Evolutionary conservation across 2,113 vertebrate genomes (phyloP).

Genomic region (Hydrochoerus hydrochaeris): DNA sequence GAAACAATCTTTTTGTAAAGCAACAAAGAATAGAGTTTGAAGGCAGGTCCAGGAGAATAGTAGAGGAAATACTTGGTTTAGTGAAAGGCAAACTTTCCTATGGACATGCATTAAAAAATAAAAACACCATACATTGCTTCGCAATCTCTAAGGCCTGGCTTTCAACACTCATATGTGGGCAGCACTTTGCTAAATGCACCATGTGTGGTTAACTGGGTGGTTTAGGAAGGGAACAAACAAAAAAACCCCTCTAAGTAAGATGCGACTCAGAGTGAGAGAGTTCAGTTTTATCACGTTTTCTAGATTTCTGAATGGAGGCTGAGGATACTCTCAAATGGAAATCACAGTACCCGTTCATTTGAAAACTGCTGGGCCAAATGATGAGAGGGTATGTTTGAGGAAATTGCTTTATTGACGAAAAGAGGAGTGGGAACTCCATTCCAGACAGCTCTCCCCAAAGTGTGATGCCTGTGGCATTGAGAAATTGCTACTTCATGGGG

Average conservation of each 20-base stretch:
- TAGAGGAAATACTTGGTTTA: conserved; percentile 67
- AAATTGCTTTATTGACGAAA: neutral
- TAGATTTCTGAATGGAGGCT: neutral
- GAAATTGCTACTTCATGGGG: neutral
- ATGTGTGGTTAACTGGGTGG: conserved; percentile 25
- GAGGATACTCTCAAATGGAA: neutral
- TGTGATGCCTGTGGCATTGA: neutral
- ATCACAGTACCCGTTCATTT: neutral
- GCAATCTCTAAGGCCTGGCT: conserved; percentile 54
- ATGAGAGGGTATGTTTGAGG: neutral
- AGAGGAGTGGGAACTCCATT: neutral
- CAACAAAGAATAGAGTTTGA: conserved; percentile 71
- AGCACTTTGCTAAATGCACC: conserved; percentile 35
- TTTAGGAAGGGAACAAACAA: neutral
- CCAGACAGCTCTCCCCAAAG: neutral
- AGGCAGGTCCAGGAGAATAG: conserved; percentile 67
- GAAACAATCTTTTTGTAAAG: conserved; percentile 78
- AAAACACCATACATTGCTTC: conserved; percentile 52
- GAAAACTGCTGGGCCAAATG: neutral
- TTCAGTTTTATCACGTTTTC: conserved; percentile 33
- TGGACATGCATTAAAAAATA: neutral
- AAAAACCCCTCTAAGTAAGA: neutral
- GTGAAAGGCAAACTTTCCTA: conserved; percentile 71
- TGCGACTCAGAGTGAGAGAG: neutral
- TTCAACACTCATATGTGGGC: conserved; percentile 29